phyloP scores from a whole-genome alignment of 1,140 invertebrate genomes.

The Oscheius sp. region DNA sequence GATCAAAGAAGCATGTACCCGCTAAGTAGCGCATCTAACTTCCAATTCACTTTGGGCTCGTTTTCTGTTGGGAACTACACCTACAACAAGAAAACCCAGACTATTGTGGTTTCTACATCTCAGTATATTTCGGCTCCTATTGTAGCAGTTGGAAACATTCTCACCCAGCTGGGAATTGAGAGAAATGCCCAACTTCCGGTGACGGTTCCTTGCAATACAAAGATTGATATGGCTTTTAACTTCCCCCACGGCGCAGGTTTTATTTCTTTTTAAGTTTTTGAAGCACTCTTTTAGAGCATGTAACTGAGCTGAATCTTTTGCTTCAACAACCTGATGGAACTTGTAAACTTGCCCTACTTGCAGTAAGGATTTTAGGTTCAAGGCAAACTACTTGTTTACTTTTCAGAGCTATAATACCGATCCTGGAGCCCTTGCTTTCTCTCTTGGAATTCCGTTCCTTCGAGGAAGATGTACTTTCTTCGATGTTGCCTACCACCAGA shows the following conservation, averaged over 20 bases:
- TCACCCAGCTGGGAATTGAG: not conserved
- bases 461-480: slow-evolving; percentile 15
- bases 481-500: not conserved
- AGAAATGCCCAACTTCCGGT: not conserved
- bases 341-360: not conserved
- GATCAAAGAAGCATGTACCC: not conserved
- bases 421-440: too few species aligned
- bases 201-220: not conserved
- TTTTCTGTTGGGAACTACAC: not conserved
- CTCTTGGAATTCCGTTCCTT: slow-evolving; percentile 4
- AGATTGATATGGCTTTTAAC: not conserved
- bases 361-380: too few species aligned
- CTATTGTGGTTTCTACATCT: not conserved
- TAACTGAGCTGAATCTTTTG: not conserved
- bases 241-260: not conserved
- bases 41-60: not conserved
- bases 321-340: not conserved
- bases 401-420: too few species aligned
- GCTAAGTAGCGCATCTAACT: not conserved
- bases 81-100: not conserved
- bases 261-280: too few species aligned
- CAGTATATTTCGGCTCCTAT: slow-evolving; percentile 3
- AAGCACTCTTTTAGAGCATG: not conserved
- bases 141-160: not conserved
- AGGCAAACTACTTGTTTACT: not conserved